These are phyloP conservation scores for Chloroclysta siterata DNA, from an alignment of 2,888 invertebrate genomes.

Conservation along the genomic window DNA sequence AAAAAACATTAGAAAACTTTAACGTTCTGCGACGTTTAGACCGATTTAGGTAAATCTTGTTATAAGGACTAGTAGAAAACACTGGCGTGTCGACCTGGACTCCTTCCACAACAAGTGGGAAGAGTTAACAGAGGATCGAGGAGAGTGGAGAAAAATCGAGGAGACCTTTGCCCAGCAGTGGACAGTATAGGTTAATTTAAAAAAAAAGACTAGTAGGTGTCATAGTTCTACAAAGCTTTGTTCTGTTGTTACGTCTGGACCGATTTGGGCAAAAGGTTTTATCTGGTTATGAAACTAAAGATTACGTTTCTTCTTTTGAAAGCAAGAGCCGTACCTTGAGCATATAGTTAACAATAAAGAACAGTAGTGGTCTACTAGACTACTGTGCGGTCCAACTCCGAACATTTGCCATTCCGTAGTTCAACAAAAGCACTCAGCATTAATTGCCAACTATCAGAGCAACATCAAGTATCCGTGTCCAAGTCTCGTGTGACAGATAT, in stretches of 20 bases:
- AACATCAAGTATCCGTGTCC: conserved; percentile 40
- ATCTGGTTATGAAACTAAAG: background rate
- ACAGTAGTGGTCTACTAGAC: conserved; percentile 7
- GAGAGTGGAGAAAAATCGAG: too few relatives aligned
- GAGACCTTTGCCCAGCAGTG: too few relatives aligned
- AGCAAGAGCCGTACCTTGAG: background rate
- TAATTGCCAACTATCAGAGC: conserved; percentile 35
- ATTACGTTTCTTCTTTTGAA: background rate
- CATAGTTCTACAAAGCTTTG: too few relatives aligned
- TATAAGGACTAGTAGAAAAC: too few relatives aligned
- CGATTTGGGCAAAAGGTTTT: background rate
- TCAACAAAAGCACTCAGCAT: conserved; percentile 28
- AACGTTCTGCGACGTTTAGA: too few relatives aligned
- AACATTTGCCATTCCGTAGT: conserved; percentile 21
- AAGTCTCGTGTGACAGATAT: conserved; percentile 52
- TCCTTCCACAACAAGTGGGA: too few relatives aligned
- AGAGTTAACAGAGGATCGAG: too few relatives aligned
- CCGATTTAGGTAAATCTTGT: too few relatives aligned
- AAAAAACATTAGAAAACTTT: too few relatives aligned
- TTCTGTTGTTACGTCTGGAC: background rate
- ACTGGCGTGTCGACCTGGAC: too few relatives aligned
- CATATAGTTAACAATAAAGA: conserved; percentile 5
- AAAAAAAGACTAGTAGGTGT: too few relatives aligned
- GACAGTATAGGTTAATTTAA: too few relatives aligned
- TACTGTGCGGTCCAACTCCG: conserved; percentile 4